Conservation (phyloP, 2,888 invertebrate species). For the Plebejus anna region DNA sequence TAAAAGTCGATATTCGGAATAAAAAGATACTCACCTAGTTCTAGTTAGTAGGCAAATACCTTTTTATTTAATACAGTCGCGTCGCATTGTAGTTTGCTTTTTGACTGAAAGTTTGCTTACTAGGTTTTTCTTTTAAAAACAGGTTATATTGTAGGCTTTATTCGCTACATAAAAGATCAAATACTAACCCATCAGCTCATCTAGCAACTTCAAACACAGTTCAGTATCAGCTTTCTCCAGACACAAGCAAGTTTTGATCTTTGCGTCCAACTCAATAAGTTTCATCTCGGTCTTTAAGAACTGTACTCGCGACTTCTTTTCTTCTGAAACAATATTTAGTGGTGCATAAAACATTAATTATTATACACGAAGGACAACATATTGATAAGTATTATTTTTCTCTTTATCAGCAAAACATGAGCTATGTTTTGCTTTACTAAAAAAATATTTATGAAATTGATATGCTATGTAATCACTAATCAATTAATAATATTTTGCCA, state of each 20-base stretch:
- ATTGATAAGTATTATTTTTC: not conserved
- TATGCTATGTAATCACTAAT: too few species aligned
- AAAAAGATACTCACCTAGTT: too few species aligned
- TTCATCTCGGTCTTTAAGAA: constrained; percentile 83
- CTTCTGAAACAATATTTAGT: constrained; percentile 53
- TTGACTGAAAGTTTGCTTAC: too few species aligned
- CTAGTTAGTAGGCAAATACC: too few species aligned
- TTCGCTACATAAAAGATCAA: not conserved
- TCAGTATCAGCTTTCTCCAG: constrained; percentile 86
- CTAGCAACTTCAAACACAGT: constrained; percentile 84
- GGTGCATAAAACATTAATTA: not conserved
- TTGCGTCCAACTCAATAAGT: constrained; percentile 82
- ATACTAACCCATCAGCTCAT: constrained; percentile 74
- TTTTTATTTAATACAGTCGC: too few species aligned
- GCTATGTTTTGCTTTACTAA: too few species aligned
- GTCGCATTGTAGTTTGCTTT: too few species aligned
- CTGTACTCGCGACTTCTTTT: constrained; percentile 78
- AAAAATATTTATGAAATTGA: too few species aligned
- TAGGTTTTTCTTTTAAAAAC: too few species aligned
- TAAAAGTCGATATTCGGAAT: too few species aligned
- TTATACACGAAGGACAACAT: not conserved
- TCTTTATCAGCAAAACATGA: not conserved
- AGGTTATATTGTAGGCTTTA: not conserved
- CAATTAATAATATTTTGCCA: too few species aligned
- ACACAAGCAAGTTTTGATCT: constrained; percentile 83